Evolutionary conservation across 2,888 invertebrate species (phyloP).

Genomic region (Pogonocherus hispidulus): DNA sequence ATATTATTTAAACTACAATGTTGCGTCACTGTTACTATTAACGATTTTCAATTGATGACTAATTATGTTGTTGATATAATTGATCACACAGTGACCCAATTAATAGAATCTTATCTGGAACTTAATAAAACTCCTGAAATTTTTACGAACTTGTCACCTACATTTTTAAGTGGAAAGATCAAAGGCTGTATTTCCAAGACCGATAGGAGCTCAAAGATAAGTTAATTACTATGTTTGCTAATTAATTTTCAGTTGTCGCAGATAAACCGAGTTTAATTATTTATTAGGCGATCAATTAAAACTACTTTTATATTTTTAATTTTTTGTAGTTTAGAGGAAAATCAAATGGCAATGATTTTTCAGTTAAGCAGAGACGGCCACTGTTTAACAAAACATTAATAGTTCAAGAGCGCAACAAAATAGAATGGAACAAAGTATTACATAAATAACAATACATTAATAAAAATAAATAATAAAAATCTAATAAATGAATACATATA

Average conservation of each 20-base stretch:
- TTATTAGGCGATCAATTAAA: conserved; percentile 4
- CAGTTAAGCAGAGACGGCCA: no score
- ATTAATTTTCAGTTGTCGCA: conserved; percentile 9
- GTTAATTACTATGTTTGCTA: conserved; percentile 9
- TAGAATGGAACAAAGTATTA: no score
- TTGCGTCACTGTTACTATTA: neutral
- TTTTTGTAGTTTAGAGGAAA: neutral
- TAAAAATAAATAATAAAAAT: no score
- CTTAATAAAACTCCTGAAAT: conserved; percentile 36
- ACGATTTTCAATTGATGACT: neutral
- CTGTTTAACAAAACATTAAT: no score
- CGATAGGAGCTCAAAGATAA: conserved; percentile 18
- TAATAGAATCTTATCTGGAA: conserved; percentile 35
- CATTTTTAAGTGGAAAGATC: conserved; percentile 14
- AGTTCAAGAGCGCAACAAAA: no score
- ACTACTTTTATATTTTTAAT: neutral
- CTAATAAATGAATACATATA: no score
- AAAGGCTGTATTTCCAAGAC: neutral
- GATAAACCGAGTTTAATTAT: conserved; percentile 20
- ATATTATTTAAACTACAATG: no score
- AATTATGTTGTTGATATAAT: neutral
- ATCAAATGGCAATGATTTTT: no score
- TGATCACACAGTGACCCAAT: conserved; percentile 1
- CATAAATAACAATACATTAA: no score
- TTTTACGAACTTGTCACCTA: conserved; percentile 45